Base-by-base conservation (phyloP, 1,140 invertebrate species). In the Lasioglossum baleicum region DNA sequence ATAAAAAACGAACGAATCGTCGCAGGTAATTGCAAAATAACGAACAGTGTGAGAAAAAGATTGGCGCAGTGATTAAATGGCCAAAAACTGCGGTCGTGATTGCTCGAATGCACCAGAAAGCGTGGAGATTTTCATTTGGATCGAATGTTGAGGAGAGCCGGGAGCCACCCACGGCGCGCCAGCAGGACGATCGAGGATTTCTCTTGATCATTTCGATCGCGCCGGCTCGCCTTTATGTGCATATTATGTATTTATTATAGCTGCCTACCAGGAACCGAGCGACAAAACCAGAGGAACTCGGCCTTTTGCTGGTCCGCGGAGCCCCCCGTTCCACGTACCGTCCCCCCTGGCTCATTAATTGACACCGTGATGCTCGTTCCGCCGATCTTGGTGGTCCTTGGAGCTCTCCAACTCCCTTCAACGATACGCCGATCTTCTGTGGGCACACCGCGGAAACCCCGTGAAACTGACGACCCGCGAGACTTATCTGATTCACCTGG, bases 241-340 rank as follows among this genome's bases (percentile, higher is more conserved):
- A 92, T 92, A 92, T 92, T 92, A 92, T 92, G 90, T 92, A 92
- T 92, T 92, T 92, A 92, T 92, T 92, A 92, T 91, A 88, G 88
- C 87, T 76, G 88, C 67, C 87, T 92, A 92, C 91, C 87, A 81
- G 79, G 90, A 92, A 92, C 86, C 88, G 84, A 82, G 88, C 89
- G 88, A 89, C 90, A 92, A 92, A 92, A 92, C 91, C 90, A 83
- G 84, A 86, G 82, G 82, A 85, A 80, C 83, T 86, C 76, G 79
- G 88, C 76, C 83, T 88, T 89, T 88, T 90, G 86, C 80, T 79
- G 72, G 63, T 82, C 88, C 80, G 73, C 81, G 83, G 79, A 42
- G 20, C 48, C 74, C 58, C 76, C 58, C 76, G 69, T 85, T 86
- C 85, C 83, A 79, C 70, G 82, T 86, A 85, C 80, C 84, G 84